Conservation (phyloP, 2,797 vertebrate genomes). For the Sebastes hubbsi region DNA sequence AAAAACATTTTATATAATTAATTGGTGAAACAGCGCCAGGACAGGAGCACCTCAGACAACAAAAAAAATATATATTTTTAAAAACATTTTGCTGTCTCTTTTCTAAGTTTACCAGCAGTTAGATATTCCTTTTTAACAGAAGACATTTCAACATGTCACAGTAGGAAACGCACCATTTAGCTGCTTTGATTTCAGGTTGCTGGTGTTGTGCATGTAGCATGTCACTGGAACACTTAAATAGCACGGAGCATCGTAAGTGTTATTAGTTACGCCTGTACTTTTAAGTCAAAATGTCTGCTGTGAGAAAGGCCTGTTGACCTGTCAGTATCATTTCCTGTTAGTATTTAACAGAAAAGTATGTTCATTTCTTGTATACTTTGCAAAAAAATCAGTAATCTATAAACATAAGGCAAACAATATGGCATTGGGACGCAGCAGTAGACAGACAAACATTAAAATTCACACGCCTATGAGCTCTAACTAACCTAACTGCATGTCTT, state of each 20-base stretch:
- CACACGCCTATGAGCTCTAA: background rate
- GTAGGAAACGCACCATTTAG: too few species aligned
- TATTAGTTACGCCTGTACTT: background rate
- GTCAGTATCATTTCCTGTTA: background rate
- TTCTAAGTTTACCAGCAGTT: background rate
- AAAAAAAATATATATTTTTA: background rate
- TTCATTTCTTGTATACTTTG: background rate
- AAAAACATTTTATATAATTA: background rate
- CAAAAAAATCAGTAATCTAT: background rate
- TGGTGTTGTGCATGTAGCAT: background rate
- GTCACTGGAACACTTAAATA: background rate
- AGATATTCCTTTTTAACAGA: background rate
- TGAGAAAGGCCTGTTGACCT: background rate
- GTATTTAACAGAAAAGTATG: background rate
- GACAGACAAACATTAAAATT: background rate
- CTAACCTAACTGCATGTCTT: background rate
- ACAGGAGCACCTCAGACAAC: background rate
- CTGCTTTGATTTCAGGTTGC: too few species aligned
- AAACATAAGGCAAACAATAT: background rate
- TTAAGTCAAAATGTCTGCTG: background rate
- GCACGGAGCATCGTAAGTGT: background rate
- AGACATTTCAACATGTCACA: background rate
- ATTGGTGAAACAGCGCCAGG: background rate
- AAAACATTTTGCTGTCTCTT: background rate
- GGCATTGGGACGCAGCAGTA: background rate